These are phyloP conservation scores for Pterocles orientalis DNA, from an alignment of 2,113 vertebrate species.

Conservation along the genomic window DNA sequence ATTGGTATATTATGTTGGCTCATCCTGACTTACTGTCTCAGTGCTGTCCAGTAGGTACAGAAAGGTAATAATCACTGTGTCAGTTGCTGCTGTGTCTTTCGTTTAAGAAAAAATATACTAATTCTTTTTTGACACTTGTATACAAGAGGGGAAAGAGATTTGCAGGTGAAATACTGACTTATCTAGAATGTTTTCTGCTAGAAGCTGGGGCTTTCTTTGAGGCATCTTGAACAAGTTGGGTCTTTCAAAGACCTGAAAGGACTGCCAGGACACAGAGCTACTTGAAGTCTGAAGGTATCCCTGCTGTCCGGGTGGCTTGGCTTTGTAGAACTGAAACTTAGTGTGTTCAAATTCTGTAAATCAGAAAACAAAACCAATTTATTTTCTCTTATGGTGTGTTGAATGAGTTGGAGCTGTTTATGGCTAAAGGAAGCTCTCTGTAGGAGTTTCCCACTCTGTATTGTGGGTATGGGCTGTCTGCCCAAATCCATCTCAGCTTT, in stretches of 20 bases:
- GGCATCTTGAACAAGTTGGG: neutral
- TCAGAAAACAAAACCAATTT: neutral
- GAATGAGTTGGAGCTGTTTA: conserved; percentile 44
- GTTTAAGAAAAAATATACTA: conserved; percentile 67
- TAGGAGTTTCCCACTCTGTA: neutral
- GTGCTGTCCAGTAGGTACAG: conserved; percentile 59
- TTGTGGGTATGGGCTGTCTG: neutral
- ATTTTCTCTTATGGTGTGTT: neutral
- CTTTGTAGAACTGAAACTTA: neutral
- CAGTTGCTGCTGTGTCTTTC: conserved; percentile 69
- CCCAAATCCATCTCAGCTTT: neutral
- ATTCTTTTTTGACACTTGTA: neutral
- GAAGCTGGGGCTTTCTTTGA: neutral
- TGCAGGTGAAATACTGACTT: conserved; percentile 44
- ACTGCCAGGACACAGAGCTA: neutral
- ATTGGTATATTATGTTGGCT: conserved; percentile 69
- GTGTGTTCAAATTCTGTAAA: neutral
- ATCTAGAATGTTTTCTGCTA: neutral
- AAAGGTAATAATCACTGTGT: conserved; percentile 73
- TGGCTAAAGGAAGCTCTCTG: neutral
- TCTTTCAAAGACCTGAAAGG: neutral
- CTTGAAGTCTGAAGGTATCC: neutral
- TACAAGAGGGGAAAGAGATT: neutral
- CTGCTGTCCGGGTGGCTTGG: neutral
- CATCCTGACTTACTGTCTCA: conserved; percentile 72